Conservation (phyloP, 2,797 vertebrate genomes). For the Myotis findleyi region DNA sequence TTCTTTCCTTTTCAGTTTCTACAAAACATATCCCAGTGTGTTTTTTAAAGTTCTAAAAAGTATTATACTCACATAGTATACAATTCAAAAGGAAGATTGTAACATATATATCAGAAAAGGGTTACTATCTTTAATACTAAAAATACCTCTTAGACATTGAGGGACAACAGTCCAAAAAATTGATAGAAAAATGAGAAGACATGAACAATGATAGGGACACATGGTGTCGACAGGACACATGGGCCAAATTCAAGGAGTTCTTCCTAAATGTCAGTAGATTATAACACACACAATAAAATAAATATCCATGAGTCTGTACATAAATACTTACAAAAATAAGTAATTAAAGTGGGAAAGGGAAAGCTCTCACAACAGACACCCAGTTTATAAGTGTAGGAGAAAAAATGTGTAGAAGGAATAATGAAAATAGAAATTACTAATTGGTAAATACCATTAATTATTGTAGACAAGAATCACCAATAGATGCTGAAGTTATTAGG, state of each 20-base stretch:
- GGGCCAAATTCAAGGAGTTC: not conserved
- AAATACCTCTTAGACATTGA: not conserved
- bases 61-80: not conserved
- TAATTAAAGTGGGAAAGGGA: not conserved
- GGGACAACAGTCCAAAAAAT: not conserved
- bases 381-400: not conserved
- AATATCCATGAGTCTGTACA: not conserved
- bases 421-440: not conserved
- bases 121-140: not conserved
- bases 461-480: not conserved
- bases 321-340: not conserved
- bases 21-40: not conserved
- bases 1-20: not conserved
- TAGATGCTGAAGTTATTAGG: not conserved
- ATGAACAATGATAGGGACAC: not conserved
- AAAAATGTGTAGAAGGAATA: not conserved
- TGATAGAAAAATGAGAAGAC: not conserved
- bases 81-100: conserved; percentile 47
- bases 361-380: not conserved
- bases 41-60: not conserved
- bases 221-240: not conserved
- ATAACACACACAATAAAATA: conserved; percentile 31
- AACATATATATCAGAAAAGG: not conserved
- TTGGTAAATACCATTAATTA: not conserved
- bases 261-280: not conserved